Evolutionary conservation across 2,888 invertebrate species (phyloP).

Genomic region (Onchidella celtica): DNA sequence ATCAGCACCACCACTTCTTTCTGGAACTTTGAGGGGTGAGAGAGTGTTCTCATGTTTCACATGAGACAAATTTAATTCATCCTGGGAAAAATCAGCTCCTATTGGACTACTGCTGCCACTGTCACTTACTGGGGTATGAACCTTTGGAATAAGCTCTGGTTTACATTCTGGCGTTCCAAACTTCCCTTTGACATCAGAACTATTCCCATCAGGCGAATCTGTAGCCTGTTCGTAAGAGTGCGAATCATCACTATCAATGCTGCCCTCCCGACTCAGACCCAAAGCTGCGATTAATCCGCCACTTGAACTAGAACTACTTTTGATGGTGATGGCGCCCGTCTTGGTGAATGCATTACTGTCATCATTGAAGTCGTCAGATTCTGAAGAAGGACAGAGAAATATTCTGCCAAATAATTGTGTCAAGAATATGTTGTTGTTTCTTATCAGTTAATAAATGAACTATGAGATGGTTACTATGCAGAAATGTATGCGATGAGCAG

Average conservation of each 20-base stretch:
- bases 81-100: background rate
- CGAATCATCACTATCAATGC: slow-evolving; percentile 70
- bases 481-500: no score
- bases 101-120: background rate
- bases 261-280: slow-evolving; percentile 70
- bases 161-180: background rate
- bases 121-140: background rate
- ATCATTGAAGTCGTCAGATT: slow-evolving; percentile 73
- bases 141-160: background rate
- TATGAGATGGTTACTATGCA: no score
- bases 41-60: background rate
- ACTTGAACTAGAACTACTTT: slow-evolving; percentile 77
- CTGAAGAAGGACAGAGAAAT: slow-evolving; percentile 55
- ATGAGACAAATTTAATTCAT: background rate
- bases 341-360: slow-evolving; percentile 77
- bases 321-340: slow-evolving; percentile 79
- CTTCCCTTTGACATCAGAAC: background rate
- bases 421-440: no score
- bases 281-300: slow-evolving; percentile 76
- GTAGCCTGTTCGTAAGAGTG: slow-evolving; percentile 3
- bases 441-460: no score
- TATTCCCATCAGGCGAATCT: slow-evolving; percentile 11
- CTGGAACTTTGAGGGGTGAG: background rate
- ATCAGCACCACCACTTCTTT: background rate
- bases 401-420: no score